Base-by-base conservation (phyloP, 2,888 invertebrate species). In the Patella pellucida region DNA sequence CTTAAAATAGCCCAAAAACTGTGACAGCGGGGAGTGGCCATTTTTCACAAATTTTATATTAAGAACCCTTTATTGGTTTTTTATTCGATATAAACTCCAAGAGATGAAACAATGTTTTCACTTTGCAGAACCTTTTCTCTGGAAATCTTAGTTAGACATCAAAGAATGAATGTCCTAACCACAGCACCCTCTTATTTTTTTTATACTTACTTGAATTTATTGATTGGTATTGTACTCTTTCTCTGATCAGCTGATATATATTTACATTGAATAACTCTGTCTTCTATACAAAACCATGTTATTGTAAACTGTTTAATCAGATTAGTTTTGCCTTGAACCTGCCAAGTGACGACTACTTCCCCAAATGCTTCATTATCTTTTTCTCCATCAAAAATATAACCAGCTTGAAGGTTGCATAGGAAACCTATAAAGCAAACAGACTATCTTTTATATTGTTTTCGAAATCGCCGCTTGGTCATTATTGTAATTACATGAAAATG, bases 241-340 rank as follows among this genome's bases (percentile, higher is more conserved):
- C 82, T 83, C 73, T 83, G 82, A 56, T 87, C 86, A 19, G 88
- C 82, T 51, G 87, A 86, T 54, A 90, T 84, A 74, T 84, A 85
- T 81, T 89, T 89, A 31, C 86, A 88, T 81, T 90, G 89, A 16
- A 88, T 81, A 15, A 85, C 82, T 52, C 86, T 79, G 69, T 90
- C 89, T 68, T 86, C 88, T n/a, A 84, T 82, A 54, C 85, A 85
- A 77, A 84, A 88, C 90, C 90, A 91, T 56, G 86, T 83, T 41
- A 90, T 79, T 75, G 86, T 88, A 81, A 87, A 89, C 84, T 91
- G 90, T 77, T 86, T 86, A 52, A 87, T 76, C 68, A 88, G 80
- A 50, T 83, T 80, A 52, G 80, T 81, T 27, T 85, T 83, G 5
- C 87, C 88, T 79, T 88, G 87, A 2, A 86, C 80, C 1, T 81